phyloP scores from a whole-genome alignment of 2,888 invertebrate species.

The Sphecodes monilicornis region DNA sequence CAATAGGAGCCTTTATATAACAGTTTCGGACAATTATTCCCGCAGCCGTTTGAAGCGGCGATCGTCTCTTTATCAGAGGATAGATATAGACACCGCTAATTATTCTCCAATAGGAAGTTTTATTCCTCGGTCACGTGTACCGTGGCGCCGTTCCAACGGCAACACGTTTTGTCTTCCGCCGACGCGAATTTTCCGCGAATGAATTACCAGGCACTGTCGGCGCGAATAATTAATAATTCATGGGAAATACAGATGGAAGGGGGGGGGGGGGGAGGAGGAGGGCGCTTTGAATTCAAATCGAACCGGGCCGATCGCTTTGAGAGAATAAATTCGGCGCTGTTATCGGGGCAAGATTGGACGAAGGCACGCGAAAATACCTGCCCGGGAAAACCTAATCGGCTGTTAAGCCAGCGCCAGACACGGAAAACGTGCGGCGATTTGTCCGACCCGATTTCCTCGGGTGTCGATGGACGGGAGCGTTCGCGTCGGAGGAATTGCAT shows the following conservation, averaged over 20 bases:
- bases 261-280: not conserved
- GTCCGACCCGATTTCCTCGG: not conserved
- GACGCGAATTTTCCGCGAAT: not conserved
- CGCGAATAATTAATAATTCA: conserved; percentile 10
- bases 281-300: not conserved
- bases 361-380: conserved; percentile 9
- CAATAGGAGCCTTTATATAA: not conserved
- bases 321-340: not conserved
- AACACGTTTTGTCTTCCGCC: not conserved
- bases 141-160: not conserved
- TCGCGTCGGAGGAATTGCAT: not conserved
- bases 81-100: not conserved
- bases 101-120: not conserved
- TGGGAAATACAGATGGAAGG: not conserved
- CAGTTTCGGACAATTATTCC: not conserved
- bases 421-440: not conserved
- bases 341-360: not conserved
- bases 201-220: not conserved
- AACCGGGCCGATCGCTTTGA: not conserved
- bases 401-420: not conserved
- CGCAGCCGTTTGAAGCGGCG: not conserved
- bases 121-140: not conserved
- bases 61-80: not conserved
- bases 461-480: not conserved
- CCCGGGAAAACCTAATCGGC: not conserved